Base-by-base conservation (phyloP, 2,888 invertebrate genomes). In the Chaetoderma sp. region DNA sequence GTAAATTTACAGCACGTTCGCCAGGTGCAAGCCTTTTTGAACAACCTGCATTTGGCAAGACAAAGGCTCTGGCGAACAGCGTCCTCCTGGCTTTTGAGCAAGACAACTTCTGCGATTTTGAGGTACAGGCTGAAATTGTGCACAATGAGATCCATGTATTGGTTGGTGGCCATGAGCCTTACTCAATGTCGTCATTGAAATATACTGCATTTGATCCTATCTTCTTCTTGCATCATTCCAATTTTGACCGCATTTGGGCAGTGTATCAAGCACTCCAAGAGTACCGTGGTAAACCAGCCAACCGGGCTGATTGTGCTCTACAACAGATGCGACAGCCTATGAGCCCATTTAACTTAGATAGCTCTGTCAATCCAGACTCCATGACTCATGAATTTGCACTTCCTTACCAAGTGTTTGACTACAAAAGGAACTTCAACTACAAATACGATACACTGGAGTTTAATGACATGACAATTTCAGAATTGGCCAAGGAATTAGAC, bases 131-230 rank as follows among this genome's bases (percentile, higher is more conserved):
- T 63, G 68, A 70, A 42, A 63, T 72, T 36, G 66, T 68, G n/a
- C 70, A 72, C 60, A 72, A 72, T 65, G 61, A 57, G 32, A 71
- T 73, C 63, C 71, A 73, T 57, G 71, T 68, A 1, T 49, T 71
- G 18, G 69, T 73, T 8, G 73, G 73, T 6, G 73, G 73, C 16
- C 58, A 23, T 36, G 65, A 71, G 33, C 44, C 32, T 2, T 69
- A 66, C 55, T 69, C 71, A 28, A 73, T 73, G 73, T 65, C 71
- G 2, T 67, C 73, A 0, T 65, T 73, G 16, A 44, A 63, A 10
- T 73, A 69, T 58, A 73, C 70, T 1, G 65, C 73, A 10, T 73
- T 60, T 50, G 73, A 73, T 32, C 73, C 72, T 8, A 61, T 73
- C 21, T 73, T 73, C 64, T 71, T 42, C 61, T 39, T 73, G 33